phyloP scores from a whole-genome alignment of 2,113 vertebrate genomes.

The Takifugu bimaculatus region DNA sequence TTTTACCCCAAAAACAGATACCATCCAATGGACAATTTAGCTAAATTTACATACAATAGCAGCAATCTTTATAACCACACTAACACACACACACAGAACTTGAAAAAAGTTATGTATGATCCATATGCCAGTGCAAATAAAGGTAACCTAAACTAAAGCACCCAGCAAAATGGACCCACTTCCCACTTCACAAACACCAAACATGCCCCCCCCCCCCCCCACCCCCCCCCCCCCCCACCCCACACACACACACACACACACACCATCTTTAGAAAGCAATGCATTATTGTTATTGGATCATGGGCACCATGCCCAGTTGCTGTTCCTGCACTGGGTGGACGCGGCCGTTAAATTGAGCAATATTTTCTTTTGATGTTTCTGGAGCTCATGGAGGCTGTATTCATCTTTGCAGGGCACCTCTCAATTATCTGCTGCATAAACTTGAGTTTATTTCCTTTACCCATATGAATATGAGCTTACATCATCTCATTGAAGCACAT shows the following conservation, averaged over 20 bases:
- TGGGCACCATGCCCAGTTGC: conserved; percentile 55
- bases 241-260: conserved; percentile 2
- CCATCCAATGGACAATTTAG: too few relatives aligned
- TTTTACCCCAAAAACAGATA: too few relatives aligned
- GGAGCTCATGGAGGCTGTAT: conserved; percentile 56
- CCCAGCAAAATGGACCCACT: too few relatives aligned
- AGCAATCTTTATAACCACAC: too few relatives aligned
- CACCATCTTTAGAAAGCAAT: conserved; percentile 60
- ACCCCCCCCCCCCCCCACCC: conserved; percentile 18
- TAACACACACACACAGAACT: too few relatives aligned
- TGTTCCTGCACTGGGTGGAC: conserved; percentile 56
- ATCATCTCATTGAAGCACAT: conserved; percentile 55
- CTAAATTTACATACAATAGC: too few relatives aligned
- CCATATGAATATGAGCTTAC: conserved; percentile 32
- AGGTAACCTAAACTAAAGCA: too few relatives aligned
- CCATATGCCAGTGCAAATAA: too few relatives aligned
- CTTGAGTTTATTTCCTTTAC: conserved; percentile 54
- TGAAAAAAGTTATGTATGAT: too few relatives aligned
- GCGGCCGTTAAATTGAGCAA: conserved; percentile 76
- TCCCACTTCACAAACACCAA: too few relatives aligned
- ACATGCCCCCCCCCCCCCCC: too few relatives aligned
- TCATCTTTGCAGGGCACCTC: conserved; percentile 53
- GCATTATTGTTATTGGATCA: conserved; percentile 74
- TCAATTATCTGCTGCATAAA: conserved; percentile 67
- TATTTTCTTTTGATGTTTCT: conserved; percentile 68